phyloP scores from a whole-genome alignment of 2,797 vertebrate species.

The Acanthis flammea region DNA sequence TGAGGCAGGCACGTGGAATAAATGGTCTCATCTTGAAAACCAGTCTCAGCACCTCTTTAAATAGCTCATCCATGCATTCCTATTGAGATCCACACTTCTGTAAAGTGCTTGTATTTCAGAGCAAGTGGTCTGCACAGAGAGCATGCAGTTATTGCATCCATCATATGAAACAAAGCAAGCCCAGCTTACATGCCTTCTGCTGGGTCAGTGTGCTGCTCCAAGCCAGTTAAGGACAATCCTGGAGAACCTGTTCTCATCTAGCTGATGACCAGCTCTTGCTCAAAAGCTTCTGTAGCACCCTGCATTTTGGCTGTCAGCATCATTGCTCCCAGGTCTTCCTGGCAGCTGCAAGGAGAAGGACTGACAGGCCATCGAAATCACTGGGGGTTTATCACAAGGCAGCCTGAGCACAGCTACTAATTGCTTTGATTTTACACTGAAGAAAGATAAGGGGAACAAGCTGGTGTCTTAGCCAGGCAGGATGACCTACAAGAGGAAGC shows the following conservation, averaged over 20 bases:
- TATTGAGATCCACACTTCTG: not conserved
- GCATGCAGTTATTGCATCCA: accelerated
- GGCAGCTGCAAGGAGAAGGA: not conserved
- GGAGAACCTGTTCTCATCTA: not conserved
- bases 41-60: not conserved
- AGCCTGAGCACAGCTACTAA: not conserved
- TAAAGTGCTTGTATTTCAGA: not conserved
- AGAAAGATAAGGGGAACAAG: not conserved
- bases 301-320: not conserved
- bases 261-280: not conserved
- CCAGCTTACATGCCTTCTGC: not conserved
- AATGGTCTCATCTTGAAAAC: not conserved
- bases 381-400: not conserved
- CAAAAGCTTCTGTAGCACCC: not conserved
- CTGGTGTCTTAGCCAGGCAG: not conserved
- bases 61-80: not conserved
- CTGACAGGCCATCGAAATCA: not conserved
- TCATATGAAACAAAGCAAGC: accelerated
- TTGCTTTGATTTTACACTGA: not conserved
- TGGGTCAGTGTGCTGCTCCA: not conserved
- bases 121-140: not conserved
- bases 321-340: not conserved
- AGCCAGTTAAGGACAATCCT: not conserved
- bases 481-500: not conserved
- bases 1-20: accelerated